phyloP scores from a whole-genome alignment of 2,113 vertebrate species.

The Oenanthe melanoleuca region DNA sequence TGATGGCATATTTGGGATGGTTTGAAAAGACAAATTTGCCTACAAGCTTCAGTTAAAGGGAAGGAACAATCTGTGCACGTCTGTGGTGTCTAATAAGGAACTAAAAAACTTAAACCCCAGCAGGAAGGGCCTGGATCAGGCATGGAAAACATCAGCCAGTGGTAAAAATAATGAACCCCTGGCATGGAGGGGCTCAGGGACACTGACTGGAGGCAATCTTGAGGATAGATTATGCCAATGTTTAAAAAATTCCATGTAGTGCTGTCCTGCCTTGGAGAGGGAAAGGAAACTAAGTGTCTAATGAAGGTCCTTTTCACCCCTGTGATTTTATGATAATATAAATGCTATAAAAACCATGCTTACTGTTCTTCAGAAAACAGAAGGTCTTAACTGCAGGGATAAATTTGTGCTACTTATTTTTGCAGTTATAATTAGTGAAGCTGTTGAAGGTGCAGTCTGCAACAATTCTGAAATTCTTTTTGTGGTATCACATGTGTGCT shows the following conservation, averaged over 20 bases:
- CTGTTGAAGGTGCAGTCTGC: neutral
- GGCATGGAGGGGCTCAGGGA: neutral
- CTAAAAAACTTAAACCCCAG: neutral
- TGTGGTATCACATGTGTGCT: conserved; percentile 23
- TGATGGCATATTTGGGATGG: neutral
- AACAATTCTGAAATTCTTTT: neutral
- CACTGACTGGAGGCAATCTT: neutral
- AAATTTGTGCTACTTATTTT: neutral
- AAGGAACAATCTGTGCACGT: neutral
- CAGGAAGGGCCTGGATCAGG: neutral
- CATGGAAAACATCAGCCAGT: neutral
- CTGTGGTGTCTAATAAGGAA: neutral
- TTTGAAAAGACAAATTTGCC: neutral
- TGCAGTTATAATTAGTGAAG: conserved; percentile 14
- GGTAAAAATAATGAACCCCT: neutral
- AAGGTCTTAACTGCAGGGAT: neutral
- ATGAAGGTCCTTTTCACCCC: conserved; percentile 3
- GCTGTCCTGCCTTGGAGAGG: neutral
- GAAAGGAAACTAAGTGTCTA: neutral
- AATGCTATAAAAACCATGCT: neutral
- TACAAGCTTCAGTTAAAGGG: neutral
- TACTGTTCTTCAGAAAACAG: neutral
- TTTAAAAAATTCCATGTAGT: neutral
- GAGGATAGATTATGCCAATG: neutral
- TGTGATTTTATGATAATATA: neutral